phyloP scores from a whole-genome alignment of 2,113 vertebrate genomes.

The Pteruthius melanotis region DNA sequence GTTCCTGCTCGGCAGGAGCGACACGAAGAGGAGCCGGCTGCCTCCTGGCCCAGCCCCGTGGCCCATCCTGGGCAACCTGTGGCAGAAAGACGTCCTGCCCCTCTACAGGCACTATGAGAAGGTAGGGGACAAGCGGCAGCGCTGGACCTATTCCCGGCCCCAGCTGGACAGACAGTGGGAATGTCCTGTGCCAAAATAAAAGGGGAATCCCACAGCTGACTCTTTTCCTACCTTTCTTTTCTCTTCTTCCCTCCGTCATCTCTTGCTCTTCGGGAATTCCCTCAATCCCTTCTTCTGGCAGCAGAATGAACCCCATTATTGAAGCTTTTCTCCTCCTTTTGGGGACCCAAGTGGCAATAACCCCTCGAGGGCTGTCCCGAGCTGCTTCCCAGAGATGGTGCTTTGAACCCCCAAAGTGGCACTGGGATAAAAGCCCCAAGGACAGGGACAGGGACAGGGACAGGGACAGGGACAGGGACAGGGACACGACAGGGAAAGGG shows the following conservation, averaged over 20 bases:
- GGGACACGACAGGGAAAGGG: no score
- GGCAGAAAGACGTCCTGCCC: slow-evolving; percentile 48
- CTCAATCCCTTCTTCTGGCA: background rate
- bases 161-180: fast-evolving
- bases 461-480: background rate
- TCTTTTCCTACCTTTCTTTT: background rate
- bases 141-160: fast-evolving
- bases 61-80: slow-evolving; percentile 53
- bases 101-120: background rate
- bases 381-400: background rate
- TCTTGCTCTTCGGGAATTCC: background rate
- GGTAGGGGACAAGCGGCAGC: background rate
- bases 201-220: background rate
- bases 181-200: background rate
- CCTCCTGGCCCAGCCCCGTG: slow-evolving; percentile 31
- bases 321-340: background rate
- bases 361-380: background rate
- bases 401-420: background rate
- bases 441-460: background rate
- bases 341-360: background rate
- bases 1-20: background rate
- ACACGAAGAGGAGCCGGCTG: background rate
- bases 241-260: background rate
- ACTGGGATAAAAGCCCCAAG: background rate
- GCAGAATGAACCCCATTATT: no score